Base-by-base conservation (phyloP, 1,140 invertebrate species). In the Drosophila takahashii region DNA sequence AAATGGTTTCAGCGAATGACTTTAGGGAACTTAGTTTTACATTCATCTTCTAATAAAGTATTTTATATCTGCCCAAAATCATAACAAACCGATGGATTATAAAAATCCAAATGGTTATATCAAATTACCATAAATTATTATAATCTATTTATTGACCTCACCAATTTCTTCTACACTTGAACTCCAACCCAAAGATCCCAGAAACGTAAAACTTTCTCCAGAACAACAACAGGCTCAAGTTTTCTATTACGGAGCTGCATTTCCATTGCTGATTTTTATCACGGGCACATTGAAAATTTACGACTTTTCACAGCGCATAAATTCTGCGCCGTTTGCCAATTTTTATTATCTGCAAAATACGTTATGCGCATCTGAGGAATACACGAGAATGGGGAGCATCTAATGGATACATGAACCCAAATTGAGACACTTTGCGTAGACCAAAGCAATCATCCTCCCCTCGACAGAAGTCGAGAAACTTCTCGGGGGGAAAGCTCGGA, bases 271-370 rank as follows among this genome's bases (percentile, higher is more conserved):
- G 74, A 81, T 81, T 81, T 81, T 74, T 77, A 81, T 81, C 79
- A 53, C 53, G 22, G 37, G 32, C 39, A 77, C 79, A 81, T 81
- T 77, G 67, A 77, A 69, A 81, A 81, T 81, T 81, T 81, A 81
- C 79, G 79, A 81, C 44, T 71, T 60, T 81, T 60, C 48, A 50
- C 67, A 69, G 56, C 44, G 67, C 67, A 81, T 81, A 81, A 81
- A 81, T 77, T 77, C 26, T 16, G 57, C 29, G 48, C 44, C 53
- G 64, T 71, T 81, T 77, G 58, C 61, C 77, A 65, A 77, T 81
- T 81, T 80, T 81, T 81, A 81, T 81, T 81, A 81, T 81, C 79
- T 77, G 79, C 53, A 81, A 81, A 81, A 81, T 73, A 81, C 76
- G 73, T 67, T 58, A 80, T 26, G 70, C 70, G 72, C 59, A 75